Base-by-base conservation (phyloP, 2,797 vertebrate species). In the Arctocebus calabarensis region DNA sequence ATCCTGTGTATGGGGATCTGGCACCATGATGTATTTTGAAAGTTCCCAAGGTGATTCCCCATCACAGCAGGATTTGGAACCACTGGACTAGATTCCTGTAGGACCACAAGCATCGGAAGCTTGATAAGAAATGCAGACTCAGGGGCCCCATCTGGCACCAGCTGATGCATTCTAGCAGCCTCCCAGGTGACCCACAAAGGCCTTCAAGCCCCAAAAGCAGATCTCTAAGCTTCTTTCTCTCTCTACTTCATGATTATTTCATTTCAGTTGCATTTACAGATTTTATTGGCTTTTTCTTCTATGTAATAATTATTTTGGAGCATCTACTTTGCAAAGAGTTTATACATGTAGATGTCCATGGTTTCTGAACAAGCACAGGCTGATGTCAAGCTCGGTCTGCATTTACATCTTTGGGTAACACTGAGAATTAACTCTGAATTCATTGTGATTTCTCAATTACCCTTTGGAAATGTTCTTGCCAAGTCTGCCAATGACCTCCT, bases 341-440 rank as follows among this genome's bases (percentile, higher is more conserved):
- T 61, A 12, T 68, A 55, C 37, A 48, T 70, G 23, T 61, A 34
- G 22, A 66, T n/a, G n/a, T 6, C 27, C 14, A 7, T 40, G 16
- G 40, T 68, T 84, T 92, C 78, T 62, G 62, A 23, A 59, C 59
- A 71, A 34, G 11, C 19, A 59, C 1, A 43, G 25, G 34, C 61
- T 64, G 45, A 73, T 13, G 43, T 6, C 37, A 75, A 68, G 25
- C 12, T 27, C 34, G 84, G 27, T 70, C 70, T 64, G 13, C 34
- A 4, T 75, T 79, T 83, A 37, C 29, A 29, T 74, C 40, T 73
- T 88, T 66, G 75, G 57, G 8, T 32, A 75, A 86, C 88, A 74
- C 48, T 90, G 71, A 84, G 62, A 87, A 73, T 79, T 86, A 79
- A 73, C 61, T 66, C 32, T 73, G 66, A 89, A n/a, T 83, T 43